Evolutionary conservation across 2,113 vertebrate species (phyloP).

Genomic region (Pomatostomus ruficeps): DNA sequence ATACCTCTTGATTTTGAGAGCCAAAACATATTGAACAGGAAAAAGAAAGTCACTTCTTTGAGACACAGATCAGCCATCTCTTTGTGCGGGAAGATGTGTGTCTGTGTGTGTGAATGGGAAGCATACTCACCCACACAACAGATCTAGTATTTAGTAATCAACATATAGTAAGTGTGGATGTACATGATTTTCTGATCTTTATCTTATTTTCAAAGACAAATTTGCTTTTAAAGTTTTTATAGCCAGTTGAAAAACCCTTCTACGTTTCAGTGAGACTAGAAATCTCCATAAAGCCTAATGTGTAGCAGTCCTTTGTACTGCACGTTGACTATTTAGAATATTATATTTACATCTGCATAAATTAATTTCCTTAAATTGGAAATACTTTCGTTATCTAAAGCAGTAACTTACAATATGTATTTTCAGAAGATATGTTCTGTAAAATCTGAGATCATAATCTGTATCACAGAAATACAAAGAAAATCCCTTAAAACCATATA

Average conservation of each 20-base stretch:
- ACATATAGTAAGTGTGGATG: neutral
- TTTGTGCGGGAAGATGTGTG: neutral
- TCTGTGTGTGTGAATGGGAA: neutral
- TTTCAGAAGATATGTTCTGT: neutral
- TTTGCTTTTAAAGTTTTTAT: neutral
- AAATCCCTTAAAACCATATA: rapidly evolving
- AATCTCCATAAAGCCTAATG: neutral
- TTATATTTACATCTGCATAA: neutral
- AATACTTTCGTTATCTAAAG: neutral
- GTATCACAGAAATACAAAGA: neutral
- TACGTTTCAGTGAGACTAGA: neutral
- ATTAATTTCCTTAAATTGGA: neutral
- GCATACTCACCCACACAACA: neutral
- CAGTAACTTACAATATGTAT: neutral
- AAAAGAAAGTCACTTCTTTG: neutral
- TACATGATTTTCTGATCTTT: neutral
- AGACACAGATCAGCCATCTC: neutral
- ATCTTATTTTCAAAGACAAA: neutral
- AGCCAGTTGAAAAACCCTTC: neutral
- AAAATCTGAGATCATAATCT: neutral
- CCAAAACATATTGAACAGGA: neutral
- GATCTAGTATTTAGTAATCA: neutral
- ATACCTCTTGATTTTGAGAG: neutral
- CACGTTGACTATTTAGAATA: neutral
- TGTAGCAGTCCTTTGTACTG: neutral